Percentiles rank a stretch among this genome's conserved stretches.
Conservation (phyloP, 2,113 vertebrate species). For the Gnathonemus longibarbis region DNA sequence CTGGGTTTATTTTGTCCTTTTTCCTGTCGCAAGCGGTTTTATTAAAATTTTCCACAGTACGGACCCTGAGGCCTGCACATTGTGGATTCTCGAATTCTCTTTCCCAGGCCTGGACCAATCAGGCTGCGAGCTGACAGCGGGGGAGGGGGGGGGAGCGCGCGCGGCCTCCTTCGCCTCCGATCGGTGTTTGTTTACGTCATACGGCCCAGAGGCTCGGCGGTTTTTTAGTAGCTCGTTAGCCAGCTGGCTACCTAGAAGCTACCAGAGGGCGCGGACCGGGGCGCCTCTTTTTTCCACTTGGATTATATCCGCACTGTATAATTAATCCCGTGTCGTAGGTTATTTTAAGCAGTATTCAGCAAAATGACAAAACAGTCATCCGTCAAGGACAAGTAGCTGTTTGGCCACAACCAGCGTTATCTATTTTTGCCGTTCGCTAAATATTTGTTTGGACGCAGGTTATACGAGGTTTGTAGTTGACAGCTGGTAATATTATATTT, state of each 20-base stretch:
- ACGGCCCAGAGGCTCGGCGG: conserved; percentile 9
- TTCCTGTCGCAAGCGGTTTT: conserved; percentile 56
- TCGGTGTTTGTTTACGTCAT: conserved; percentile 66
- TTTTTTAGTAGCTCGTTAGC: background rate
- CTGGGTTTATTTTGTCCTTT: conserved; percentile 42
- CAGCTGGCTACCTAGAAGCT: background rate
- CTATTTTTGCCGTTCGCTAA: background rate
- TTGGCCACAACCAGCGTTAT: background rate
- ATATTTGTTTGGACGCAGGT: background rate
- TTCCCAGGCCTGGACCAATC: conserved; percentile 78
- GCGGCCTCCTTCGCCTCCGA: conserved; percentile 68
- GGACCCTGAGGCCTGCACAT: conserved; percentile 72
- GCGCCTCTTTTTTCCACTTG: background rate
- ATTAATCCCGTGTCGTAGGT: background rate
- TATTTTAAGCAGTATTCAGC: background rate
- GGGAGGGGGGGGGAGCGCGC: conserved; percentile 61
- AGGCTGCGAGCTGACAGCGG: conserved; percentile 64
- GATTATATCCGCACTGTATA: background rate
- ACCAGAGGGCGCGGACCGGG: background rate
- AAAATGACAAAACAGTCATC: background rate
- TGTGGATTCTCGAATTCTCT: conserved; percentile 69
- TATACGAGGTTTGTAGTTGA: background rate
- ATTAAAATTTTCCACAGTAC: conserved; percentile 66
- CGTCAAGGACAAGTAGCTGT: background rate
- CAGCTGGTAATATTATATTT: background rate